A percentile compares a stretch with the other conserved stretches of the same genome.
Conservation (phyloP, 2,888 invertebrate species). For the Conus canariensis region DNA sequence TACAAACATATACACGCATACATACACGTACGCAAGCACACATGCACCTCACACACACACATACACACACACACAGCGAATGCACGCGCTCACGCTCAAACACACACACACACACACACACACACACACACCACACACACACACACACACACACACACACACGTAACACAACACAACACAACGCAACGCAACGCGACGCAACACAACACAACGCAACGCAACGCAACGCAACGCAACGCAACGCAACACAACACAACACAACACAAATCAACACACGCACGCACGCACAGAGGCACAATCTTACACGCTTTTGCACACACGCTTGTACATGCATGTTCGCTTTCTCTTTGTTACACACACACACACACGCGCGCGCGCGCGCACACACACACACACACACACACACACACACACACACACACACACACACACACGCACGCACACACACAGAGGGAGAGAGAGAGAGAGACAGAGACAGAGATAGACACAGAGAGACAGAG, state of each 20-base stretch:
- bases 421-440: conserved; percentile 13
- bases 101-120: conserved; percentile 19
- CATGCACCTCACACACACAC: conserved; percentile 10
- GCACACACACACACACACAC: conserved; percentile 25
- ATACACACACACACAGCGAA: conserved; percentile 6
- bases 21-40: conserved; percentile 5
- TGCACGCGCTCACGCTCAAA: no score
- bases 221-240: no score
- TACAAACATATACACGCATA: conserved; percentile 17
- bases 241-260: no score
- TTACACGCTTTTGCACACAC: not conserved
- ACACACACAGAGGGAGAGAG: not conserved
- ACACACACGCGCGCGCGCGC: not conserved
- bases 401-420: not conserved
- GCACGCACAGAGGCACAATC: not conserved
- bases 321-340: not conserved
- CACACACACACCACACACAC: conserved; percentile 8
- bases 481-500: not conserved
- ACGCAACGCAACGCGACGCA: not conserved
- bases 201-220: no score
- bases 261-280: no score
- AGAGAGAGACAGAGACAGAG: not conserved
- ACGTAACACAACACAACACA: conserved; percentile 20
- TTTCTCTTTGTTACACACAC: not conserved
- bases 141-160: conserved; percentile 19